These are phyloP conservation scores for Brachionus angularis DNA, from an alignment of 1,140 invertebrate genomes.

Conservation along the genomic window DNA sequence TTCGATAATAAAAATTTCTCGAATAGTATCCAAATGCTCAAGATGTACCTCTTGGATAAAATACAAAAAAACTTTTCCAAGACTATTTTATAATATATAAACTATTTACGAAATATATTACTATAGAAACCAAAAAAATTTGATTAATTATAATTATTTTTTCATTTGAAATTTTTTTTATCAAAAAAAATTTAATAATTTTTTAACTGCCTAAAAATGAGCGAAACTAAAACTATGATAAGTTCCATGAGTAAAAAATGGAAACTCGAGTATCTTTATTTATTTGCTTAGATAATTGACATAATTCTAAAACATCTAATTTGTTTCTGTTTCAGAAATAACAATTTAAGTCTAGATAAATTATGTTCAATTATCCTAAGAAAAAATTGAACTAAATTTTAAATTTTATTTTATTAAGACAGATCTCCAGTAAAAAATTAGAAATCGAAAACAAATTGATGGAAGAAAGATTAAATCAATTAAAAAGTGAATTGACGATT, in stretches of 20 bases:
- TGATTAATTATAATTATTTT: neutral
- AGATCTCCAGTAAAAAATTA: slow-evolving; percentile 49
- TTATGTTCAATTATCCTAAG: too few species aligned
- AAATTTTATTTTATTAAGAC: neutral
- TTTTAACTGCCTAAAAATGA: too few species aligned
- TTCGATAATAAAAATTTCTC: too few species aligned
- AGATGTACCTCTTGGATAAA: too few species aligned
- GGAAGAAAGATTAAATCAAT: slow-evolving; percentile 54
- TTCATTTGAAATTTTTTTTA: neutral
- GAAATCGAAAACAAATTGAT: slow-evolving; percentile 55
- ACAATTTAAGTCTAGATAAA: too few species aligned
- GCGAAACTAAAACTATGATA: slow-evolving; percentile 20
- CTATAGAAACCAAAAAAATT: too few species aligned
- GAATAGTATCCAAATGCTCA: too few species aligned
- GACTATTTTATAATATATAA: too few species aligned
- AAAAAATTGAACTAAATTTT: too few species aligned
- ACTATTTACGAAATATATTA: too few species aligned
- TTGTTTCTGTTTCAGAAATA: too few species aligned
- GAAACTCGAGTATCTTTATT: slow-evolving; percentile 26
- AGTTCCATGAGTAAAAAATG: slow-evolving; percentile 32
- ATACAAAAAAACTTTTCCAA: too few species aligned
- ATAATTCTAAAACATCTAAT: neutral
- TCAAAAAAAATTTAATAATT: neutral
- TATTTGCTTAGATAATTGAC: neutral
- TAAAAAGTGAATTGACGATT: slow-evolving; percentile 54